Percentiles rank a stretch among this genome's conserved stretches.
phyloP scores from a whole-genome alignment of 2,797 vertebrate species.

The Cephalopachus bancanus region DNA sequence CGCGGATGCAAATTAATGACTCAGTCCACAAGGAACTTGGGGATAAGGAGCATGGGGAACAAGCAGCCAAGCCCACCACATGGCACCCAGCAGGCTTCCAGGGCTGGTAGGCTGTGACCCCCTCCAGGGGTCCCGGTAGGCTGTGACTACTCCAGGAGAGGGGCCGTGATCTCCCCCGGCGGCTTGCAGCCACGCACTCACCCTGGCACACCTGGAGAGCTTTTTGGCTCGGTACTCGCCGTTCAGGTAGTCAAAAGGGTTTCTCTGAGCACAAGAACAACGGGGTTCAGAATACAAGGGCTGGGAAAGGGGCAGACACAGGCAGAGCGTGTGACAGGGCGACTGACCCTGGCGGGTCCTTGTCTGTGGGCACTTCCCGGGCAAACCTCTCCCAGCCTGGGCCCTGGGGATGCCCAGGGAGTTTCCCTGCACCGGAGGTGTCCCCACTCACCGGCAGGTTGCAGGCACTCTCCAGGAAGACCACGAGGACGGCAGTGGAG shows the following conservation, averaged over 20 bases:
- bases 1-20: background rate
- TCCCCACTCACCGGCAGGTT: slow-evolving; percentile 95
- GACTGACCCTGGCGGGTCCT: background rate
- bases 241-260: slow-evolving; percentile 92
- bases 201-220: slow-evolving; percentile 91
- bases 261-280: slow-evolving; percentile 90
- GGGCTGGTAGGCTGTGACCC: too few relatives aligned
- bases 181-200: slow-evolving; percentile 80
- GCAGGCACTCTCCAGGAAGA: slow-evolving; percentile 95
- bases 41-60: background rate
- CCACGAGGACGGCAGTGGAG: slow-evolving; percentile 95
- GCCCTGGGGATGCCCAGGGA: background rate
- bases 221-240: slow-evolving; percentile 91
- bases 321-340: background rate
- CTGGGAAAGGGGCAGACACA: background rate
- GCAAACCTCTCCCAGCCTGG: background rate
- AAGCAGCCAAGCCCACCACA: background rate
- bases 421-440: too few relatives aligned
- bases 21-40: background rate
- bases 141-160: background rate
- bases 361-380: background rate
- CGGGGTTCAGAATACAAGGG: background rate
- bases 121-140: background rate
- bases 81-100: background rate
- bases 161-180: background rate